Evolutionary conservation across 1,140 invertebrate genomes (phyloP).

Genomic region (Chironomus striatipennis): DNA sequence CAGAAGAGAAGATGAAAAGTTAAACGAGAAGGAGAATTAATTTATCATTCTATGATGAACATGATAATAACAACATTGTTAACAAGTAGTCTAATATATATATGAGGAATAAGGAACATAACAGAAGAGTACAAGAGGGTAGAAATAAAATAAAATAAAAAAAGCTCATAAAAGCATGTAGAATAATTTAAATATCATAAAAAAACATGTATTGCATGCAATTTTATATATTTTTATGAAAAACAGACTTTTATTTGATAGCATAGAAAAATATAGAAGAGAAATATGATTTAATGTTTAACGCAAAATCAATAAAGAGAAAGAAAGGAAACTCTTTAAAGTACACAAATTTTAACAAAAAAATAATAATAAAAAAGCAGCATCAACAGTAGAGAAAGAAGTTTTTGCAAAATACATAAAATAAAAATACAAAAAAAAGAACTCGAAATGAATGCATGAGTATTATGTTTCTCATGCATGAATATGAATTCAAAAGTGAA

Average conservation of each 20-base stretch:
- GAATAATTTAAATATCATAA: conserved; percentile 4
- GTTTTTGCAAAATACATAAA: background rate
- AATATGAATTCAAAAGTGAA: no score
- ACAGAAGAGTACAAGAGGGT: background rate
- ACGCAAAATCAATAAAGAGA: background rate
- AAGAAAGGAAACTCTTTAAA: background rate
- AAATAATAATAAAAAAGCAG: background rate
- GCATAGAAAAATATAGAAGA: background rate
- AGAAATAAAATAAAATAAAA: background rate
- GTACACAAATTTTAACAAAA: background rate
- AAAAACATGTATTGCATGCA: background rate
- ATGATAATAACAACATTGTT: conserved; percentile 14
- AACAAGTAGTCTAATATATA: background rate
- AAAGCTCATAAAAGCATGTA: background rate
- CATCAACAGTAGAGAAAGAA: background rate
- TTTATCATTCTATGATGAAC: background rate
- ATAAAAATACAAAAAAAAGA: background rate
- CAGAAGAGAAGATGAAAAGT: background rate
- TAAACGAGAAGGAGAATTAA: background rate
- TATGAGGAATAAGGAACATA: background rate
- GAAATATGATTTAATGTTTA: conserved; percentile 8
- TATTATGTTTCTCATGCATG: no score
- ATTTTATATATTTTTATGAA: background rate
- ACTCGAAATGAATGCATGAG: background rate
- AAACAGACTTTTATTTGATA: background rate